These are phyloP conservation scores for Oreochromis spilurus DNA, from an alignment of 2,113 vertebrate species.

Conservation along the genomic window DNA sequence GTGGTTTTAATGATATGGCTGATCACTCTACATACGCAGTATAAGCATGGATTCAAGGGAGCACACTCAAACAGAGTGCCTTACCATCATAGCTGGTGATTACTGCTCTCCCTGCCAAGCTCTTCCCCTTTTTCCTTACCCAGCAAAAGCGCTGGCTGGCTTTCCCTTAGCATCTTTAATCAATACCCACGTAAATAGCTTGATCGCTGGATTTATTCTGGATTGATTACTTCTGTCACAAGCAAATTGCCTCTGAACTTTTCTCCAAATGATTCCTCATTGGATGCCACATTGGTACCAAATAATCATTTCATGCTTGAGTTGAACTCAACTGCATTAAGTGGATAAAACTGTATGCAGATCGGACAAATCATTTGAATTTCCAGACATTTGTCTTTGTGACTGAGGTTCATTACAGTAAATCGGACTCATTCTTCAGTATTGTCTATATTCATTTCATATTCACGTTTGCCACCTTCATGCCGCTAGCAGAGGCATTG, in stretches of 20 bases:
- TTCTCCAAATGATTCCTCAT: conserved; percentile 15
- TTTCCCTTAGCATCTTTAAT: conserved; percentile 31
- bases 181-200: conserved; percentile 44
- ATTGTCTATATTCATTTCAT: neutral
- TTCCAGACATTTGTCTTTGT: neutral
- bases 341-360: neutral
- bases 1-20: neutral
- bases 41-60: neutral
- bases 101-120: conserved; percentile 5
- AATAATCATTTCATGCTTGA: neutral
- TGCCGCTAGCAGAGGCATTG: neutral
- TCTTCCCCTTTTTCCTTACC: neutral
- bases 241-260: conserved; percentile 31
- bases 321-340: neutral
- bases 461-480: conserved; percentile 3
- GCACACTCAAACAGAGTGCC: neutral
- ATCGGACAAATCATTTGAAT: neutral
- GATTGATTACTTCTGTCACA: conserved; percentile 25
- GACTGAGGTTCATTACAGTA: neutral
- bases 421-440: neutral
- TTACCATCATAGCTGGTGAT: conserved; percentile 1
- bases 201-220: conserved; percentile 26
- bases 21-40: neutral
- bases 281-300: neutral
- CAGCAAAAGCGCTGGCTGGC: neutral